Base-by-base conservation (phyloP, 2,888 invertebrate genomes). In the Alcis repandata region DNA sequence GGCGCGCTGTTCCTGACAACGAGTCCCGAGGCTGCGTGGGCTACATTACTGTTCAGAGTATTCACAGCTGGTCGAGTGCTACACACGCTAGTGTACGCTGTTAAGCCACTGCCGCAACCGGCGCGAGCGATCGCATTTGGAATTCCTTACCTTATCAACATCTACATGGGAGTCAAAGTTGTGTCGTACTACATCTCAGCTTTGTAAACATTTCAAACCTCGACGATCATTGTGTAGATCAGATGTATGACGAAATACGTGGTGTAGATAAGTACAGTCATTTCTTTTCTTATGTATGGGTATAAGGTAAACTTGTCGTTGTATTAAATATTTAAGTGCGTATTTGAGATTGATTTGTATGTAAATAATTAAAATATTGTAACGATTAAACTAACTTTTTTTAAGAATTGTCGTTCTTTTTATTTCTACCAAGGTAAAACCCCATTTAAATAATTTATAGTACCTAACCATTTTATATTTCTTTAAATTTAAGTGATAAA, bases 41-140 rank as follows among this genome's bases (percentile, higher is more conserved):
- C 91, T 7, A 82, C 79, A n/a, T 67, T 87, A 11, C 79, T 92
- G 51, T 91, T 91, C 79, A 79, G 95, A 41, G 76, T 92, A 1
- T 96, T 93, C 79, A 91, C 95, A 0, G 84, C 86, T 2, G 88
- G 94, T 19, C 88, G 96, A 53, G 84, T 95, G 58, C 59, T 94
- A 4, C 96, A 96, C 80, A 95, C 96, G 0, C 71, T 96, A 33
- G 95, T 95, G 20, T 96, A 96, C 77, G 94, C 95, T 0, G 81
- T 95, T 6, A 80, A 93, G 1, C 94, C 95, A 0, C 68, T 95
- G 49, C 95, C 95, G 1, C 95, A 95, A 75, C 96, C 91, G 1
- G 54, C 88, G 1, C 79, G 92, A 9, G 88, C 59, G 1, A 72
- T 91, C 41, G 88, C 88, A 0, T 92, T 80, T 65, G 52, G 48